These are phyloP conservation scores for Ennomos fuscantarius DNA, from an alignment of 2,888 invertebrate genomes.

Conservation along the genomic window DNA sequence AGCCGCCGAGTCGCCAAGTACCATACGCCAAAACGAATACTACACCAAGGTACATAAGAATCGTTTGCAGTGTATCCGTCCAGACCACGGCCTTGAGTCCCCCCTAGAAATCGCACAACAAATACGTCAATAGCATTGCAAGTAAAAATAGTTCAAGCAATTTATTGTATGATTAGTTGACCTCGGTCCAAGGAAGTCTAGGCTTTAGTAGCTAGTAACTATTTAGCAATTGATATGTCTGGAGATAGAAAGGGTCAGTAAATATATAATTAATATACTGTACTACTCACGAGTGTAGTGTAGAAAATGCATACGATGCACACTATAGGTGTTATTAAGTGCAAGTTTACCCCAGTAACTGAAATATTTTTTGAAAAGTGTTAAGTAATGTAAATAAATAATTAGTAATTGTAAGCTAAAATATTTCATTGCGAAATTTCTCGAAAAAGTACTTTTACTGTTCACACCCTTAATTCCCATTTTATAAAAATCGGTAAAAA, in stretches of 20 bases:
- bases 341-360: slow-evolving; percentile 93
- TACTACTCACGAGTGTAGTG: slow-evolving; percentile 91
- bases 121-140: slow-evolving; percentile 15
- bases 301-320: slow-evolving; percentile 97
- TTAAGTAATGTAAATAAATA: not conserved
- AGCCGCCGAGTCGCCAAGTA: slow-evolving; percentile 87
- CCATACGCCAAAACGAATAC: slow-evolving; percentile 88
- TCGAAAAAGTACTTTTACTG: too few relatives aligned
- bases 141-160: slow-evolving; percentile 16
- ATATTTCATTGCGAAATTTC: too few relatives aligned
- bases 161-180: slow-evolving; percentile 40
- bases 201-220: slow-evolving; percentile 42
- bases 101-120: slow-evolving; percentile 79
- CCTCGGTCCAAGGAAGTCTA: slow-evolving; percentile 48
- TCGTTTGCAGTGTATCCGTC: slow-evolving; percentile 91
- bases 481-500: too few relatives aligned
- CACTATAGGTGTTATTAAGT: slow-evolving; percentile 91
- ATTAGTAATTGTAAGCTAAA: too few relatives aligned
- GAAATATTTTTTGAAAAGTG: slow-evolving; percentile 47
- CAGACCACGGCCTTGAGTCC: slow-evolving; percentile 92
- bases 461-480: too few relatives aligned
- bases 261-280: not conserved
- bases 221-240: slow-evolving; percentile 47
- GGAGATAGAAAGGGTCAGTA: slow-evolving; percentile 50
- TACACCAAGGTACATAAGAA: slow-evolving; percentile 90